phyloP scores from a whole-genome alignment of 2,888 invertebrate species.

The Cosmia pyralina region DNA sequence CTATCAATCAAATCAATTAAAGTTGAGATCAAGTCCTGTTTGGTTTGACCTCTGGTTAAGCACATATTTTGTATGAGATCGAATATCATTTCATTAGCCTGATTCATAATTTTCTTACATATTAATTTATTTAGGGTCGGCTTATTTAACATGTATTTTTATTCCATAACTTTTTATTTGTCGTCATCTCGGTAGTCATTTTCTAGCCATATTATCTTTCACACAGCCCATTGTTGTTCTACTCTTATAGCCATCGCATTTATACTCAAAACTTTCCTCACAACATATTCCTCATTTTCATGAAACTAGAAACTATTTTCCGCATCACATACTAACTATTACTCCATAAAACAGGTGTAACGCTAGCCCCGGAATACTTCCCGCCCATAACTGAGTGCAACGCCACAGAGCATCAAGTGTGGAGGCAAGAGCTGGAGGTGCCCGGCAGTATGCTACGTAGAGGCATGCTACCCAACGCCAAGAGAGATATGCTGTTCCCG shows the following conservation, averaged over 20 bases:
- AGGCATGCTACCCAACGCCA: slow-evolving; percentile 93
- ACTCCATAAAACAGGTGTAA: slow-evolving; percentile 75
- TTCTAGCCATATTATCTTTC: not conserved
- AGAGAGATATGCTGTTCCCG: slow-evolving; percentile 93
- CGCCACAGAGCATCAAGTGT: slow-evolving; percentile 87
- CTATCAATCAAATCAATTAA: not conserved
- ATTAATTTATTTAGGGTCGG: not conserved
- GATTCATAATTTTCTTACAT: not conserved
- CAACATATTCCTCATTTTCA: not conserved
- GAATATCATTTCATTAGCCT: not conserved
- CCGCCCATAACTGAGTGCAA: slow-evolving; percentile 90
- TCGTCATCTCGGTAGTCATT: not conserved
- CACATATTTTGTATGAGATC: no score
- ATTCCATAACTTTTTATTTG: not conserved
- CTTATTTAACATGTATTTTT: not conserved
- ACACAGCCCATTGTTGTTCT: not conserved
- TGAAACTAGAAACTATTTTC: not conserved
- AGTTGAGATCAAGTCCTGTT: no score
- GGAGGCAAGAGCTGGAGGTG: slow-evolving; percentile 91
- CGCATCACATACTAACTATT: not conserved
- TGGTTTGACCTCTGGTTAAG: not conserved
- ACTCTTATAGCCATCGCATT: not conserved
- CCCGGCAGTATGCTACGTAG: slow-evolving; percentile 90
- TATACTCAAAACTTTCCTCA: not conserved
- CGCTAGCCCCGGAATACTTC: slow-evolving; percentile 91